These are phyloP conservation scores for Natator depressus DNA, from an alignment of 2,113 vertebrate genomes.

Conservation along the genomic window DNA sequence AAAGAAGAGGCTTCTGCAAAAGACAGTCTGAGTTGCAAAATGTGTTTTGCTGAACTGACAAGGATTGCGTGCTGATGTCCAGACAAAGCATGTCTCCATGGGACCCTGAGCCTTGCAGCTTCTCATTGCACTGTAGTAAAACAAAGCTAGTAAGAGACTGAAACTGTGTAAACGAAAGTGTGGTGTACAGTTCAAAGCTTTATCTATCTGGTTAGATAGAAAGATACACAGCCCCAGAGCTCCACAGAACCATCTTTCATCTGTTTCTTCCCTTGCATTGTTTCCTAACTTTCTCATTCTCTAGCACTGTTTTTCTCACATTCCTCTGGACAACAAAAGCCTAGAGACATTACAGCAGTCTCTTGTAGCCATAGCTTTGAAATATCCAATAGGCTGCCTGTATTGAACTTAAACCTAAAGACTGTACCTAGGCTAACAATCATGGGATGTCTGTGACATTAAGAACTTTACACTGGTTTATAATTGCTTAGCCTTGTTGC, in stretches of 20 bases:
- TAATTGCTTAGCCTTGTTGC: background rate
- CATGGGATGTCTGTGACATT: background rate
- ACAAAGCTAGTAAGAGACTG: background rate
- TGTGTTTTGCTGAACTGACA: background rate
- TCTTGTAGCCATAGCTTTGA: background rate
- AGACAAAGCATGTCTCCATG: background rate
- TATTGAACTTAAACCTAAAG: background rate
- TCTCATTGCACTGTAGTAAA: background rate
- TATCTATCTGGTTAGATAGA: background rate
- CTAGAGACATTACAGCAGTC: background rate
- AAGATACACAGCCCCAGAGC: background rate
- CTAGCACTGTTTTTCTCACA: background rate
- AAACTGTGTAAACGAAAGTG: background rate
- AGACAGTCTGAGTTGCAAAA: background rate
- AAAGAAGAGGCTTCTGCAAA: background rate
- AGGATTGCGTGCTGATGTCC: background rate
- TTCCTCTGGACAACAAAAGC: fast-evolving
- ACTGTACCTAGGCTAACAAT: background rate
- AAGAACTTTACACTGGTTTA: background rate
- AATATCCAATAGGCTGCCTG: background rate
- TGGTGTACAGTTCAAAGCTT: background rate
- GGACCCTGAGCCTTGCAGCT: background rate
- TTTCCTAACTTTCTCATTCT: background rate
- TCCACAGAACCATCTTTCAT: background rate
- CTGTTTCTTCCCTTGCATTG: background rate